Percentiles rank a stretch among this genome's conserved stretches.
These are phyloP conservation scores for Synanceia verrucosa DNA, from an alignment of 2,797 vertebrate species.

Conservation along the genomic window DNA sequence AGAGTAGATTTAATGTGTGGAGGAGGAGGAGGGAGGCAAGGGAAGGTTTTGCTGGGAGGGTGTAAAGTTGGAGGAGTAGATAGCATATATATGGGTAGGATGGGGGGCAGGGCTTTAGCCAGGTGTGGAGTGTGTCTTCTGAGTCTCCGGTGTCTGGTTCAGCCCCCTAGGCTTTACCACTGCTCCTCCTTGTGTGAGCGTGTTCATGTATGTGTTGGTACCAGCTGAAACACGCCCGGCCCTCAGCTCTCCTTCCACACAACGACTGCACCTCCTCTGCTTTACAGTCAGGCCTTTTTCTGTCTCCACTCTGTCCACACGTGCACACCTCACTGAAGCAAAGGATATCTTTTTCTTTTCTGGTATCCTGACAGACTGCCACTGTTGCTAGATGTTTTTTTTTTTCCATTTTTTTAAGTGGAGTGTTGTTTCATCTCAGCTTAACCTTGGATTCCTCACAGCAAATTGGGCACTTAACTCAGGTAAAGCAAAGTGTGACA, in stretches of 20 bases:
- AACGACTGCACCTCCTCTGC: constrained; percentile 38
- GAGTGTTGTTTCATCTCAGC: constrained; percentile 64
- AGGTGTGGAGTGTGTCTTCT: constrained; percentile 66
- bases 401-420: constrained; percentile 45
- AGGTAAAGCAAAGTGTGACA: constrained; percentile 69
- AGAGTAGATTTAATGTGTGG: not conserved
- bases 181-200: constrained; percentile 15
- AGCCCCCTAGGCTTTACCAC: constrained; percentile 47
- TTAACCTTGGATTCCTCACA: constrained; percentile 83
- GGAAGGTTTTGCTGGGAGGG: not conserved
- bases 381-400: constrained; percentile 23
- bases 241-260: constrained; percentile 32
- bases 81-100: not conserved
- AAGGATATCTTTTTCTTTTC: constrained; percentile 53
- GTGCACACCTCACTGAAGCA: constrained; percentile 48
- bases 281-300: constrained; percentile 33
- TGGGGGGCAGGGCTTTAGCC: constrained; percentile 55
- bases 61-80: constrained; percentile 1
- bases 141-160: constrained; percentile 56
- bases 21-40: constrained; percentile 9
- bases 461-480: constrained; percentile 78
- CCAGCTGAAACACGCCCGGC: constrained; percentile 70
- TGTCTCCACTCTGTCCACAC: constrained; percentile 50
- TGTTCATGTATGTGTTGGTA: constrained; percentile 41
- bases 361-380: constrained; percentile 52